phyloP scores from a whole-genome alignment of 64 coral and sea anemone genomes.

The Anthopleura sola region DNA sequence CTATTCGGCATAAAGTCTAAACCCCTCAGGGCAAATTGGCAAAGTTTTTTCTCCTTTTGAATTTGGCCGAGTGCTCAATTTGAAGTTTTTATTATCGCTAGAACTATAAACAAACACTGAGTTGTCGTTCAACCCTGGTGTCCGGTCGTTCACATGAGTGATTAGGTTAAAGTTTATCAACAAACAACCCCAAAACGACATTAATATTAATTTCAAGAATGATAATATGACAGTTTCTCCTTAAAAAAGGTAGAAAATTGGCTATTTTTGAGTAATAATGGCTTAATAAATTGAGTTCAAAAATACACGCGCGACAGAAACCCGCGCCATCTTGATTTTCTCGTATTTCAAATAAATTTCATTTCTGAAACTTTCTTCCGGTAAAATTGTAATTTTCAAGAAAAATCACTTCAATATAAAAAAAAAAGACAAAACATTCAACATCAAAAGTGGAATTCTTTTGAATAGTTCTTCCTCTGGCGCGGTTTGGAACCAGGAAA shows the following conservation, averaged over 20 bases:
- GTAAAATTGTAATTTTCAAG: not conserved
- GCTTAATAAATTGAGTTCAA: no score
- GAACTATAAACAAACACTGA: not conserved
- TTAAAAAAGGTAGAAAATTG: not conserved
- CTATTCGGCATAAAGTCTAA: no score
- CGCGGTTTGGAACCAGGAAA: not conserved
- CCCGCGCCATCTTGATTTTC: no score
- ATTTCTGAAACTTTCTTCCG: not conserved
- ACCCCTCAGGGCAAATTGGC: not conserved
- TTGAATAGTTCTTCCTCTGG: not conserved
- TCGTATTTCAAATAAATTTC: not conserved
- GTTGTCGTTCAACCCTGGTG: not conserved
- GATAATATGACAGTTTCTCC: not conserved
- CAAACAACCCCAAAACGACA: not conserved
- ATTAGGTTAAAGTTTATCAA: not conserved
- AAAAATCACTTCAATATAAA: not conserved
- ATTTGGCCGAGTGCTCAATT: not conserved
- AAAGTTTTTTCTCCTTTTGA: not conserved
- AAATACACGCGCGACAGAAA: no score
- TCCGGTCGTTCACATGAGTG: not conserved
- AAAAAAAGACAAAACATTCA: not conserved
- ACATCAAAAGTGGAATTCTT: not conserved
- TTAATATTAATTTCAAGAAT: not conserved
- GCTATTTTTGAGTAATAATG: not conserved
- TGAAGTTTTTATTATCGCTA: not conserved